phyloP scores from a whole-genome alignment of 2,888 invertebrate genomes.

The Drosophila kuntzei region DNA sequence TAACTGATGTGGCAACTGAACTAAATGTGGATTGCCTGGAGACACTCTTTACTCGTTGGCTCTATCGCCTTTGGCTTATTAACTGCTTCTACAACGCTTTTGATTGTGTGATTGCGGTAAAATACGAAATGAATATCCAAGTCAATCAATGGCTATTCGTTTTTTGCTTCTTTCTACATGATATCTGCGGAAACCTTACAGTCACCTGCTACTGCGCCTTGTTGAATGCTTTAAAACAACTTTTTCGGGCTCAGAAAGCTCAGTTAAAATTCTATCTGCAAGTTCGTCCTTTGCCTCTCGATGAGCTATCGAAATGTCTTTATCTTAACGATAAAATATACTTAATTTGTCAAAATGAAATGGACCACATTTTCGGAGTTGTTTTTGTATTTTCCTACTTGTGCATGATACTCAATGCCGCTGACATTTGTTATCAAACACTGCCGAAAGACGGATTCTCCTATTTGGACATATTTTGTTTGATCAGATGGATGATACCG shows the following conservation, averaged over 20 bases:
- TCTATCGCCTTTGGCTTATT: constrained; percentile 42
- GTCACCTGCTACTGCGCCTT: constrained; percentile 50
- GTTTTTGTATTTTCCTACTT: constrained; percentile 44
- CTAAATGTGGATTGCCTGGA: constrained; percentile 7
- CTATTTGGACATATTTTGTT: constrained; percentile 2
- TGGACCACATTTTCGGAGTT: constrained; percentile 42
- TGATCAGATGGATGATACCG: constrained; percentile 56
- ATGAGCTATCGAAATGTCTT: constrained; percentile 24
- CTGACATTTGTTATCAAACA: constrained; percentile 28
- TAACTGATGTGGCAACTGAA: constrained; percentile 7
- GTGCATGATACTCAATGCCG: constrained; percentile 34
- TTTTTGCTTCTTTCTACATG: constrained; percentile 32
- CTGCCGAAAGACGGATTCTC: constrained; percentile 11
- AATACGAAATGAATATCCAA: background rate
- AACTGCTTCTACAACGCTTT: constrained; percentile 16
- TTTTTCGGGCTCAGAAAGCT: constrained; percentile 34
- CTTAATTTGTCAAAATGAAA: constrained; percentile 39
- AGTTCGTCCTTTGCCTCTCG: background rate
- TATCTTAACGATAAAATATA: constrained; percentile 43
- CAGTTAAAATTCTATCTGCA: constrained; percentile 4
- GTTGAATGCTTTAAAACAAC: constrained; percentile 24
- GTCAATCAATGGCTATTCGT: too few species aligned
- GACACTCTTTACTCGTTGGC: constrained; percentile 1
- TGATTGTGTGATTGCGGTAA: background rate
- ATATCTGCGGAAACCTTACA: constrained; percentile 49